Conservation (phyloP, 2,113 vertebrate species). For the Turdus rufiventris region DNA sequence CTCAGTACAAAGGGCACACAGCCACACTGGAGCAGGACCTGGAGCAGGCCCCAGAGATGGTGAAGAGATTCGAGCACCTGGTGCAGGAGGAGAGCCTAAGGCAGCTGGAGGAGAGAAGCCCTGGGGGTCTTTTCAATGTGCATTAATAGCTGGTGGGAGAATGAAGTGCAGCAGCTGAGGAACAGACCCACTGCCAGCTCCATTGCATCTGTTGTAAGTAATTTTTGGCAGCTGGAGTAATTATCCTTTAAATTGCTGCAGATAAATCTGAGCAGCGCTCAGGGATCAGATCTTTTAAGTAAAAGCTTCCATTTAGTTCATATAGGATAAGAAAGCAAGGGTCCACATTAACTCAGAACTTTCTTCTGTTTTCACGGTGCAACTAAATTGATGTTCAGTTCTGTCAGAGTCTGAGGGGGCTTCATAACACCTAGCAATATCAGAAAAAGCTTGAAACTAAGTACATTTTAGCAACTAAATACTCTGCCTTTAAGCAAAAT, state of each 20-base stretch:
- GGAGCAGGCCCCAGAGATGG: rapidly evolving
- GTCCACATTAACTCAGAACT: not conserved
- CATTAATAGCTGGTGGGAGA: not conserved
- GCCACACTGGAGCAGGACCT: not conserved
- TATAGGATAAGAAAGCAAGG: not conserved
- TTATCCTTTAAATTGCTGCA: not conserved
- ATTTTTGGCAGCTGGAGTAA: not conserved
- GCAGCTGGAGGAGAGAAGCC: not conserved
- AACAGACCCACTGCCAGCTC: not conserved
- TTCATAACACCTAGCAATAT: not conserved
- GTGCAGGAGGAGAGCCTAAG: not conserved
- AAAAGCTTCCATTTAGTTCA: not conserved
- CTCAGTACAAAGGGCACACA: not conserved
- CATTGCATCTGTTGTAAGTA: not conserved
- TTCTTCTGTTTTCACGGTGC: not conserved
- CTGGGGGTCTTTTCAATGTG: not conserved
- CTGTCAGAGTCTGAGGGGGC: rapidly evolving
- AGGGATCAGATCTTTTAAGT: not conserved
- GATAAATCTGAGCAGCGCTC: not conserved
- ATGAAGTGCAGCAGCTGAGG: not conserved
- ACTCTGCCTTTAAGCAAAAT: not conserved
- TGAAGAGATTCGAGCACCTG: not conserved
- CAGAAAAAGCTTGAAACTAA: not conserved
- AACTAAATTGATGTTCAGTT: not conserved
- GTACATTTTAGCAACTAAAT: not conserved